A percentile compares a stretch with the other conserved stretches of the same genome.
phyloP scores from a whole-genome alignment of 2,113 vertebrate species.

The Odocoileus hemionus region DNA sequence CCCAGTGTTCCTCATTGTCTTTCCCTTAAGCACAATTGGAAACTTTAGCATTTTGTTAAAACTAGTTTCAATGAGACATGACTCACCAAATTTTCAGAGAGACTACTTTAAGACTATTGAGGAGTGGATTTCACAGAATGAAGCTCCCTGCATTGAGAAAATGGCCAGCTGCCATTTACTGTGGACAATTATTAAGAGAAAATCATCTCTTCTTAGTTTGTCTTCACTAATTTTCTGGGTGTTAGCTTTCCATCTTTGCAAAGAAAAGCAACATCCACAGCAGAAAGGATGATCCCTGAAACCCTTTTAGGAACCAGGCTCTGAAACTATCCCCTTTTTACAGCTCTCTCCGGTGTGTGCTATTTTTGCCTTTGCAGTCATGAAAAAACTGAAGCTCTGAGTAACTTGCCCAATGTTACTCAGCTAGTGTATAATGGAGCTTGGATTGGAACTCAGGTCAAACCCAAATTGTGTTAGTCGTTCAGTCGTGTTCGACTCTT shows the following conservation, averaged over 20 bases:
- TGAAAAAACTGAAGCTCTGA: background rate
- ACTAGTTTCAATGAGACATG: background rate
- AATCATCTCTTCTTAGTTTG: background rate
- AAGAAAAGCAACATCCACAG: background rate
- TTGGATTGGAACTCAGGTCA: background rate
- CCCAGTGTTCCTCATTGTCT: background rate
- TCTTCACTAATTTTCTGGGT: background rate
- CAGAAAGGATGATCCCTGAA: background rate
- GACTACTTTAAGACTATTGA: background rate
- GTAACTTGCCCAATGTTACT: background rate
- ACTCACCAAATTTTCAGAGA: background rate
- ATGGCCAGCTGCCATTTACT: background rate
- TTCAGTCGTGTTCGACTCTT: rapidly evolving
- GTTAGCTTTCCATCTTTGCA: background rate
- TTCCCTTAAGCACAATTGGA: background rate
- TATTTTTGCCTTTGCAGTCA: background rate
- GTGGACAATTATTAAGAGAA: background rate
- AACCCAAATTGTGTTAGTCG: background rate
- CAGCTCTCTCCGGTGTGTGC: too few species aligned
- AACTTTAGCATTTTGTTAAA: background rate
- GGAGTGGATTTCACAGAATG: background rate
- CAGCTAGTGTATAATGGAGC: background rate
- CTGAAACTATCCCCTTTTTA: background rate
- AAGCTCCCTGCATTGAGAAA: background rate
- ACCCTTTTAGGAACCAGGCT: background rate